Base-by-base conservation (phyloP, 1,140 invertebrate species). In the Drusus annulatus region DNA sequence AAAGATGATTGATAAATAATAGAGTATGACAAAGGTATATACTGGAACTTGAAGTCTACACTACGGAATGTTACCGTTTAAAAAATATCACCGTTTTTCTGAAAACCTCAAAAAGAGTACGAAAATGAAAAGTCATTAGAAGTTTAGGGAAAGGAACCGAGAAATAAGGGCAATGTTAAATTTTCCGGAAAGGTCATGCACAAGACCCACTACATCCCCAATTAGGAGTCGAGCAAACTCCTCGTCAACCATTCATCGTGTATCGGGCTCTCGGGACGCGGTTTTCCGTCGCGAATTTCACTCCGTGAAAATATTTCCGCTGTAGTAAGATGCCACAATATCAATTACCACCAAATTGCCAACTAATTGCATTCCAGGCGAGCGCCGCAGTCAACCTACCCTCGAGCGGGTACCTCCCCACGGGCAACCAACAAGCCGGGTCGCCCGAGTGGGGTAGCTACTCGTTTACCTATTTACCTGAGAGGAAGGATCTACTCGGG, bases 321-420 rank as follows among this genome's bases (percentile, higher is more conserved):
- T 73, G 16, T 25, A 36, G 63, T 54, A 65, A 74, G 78, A 79
- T 79, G 71, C 78, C 78, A 74, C 78, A 79, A 79, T 77, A 78
- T 77, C 80, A 77, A 83, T 83, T 83, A 78, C 79, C 75, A 60
- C 58, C 19, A 76, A 79, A 83, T 83, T 81, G 79, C 71, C 63
- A 79, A 45, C 73, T 83, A 83, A 83, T 83, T 83, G 76, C 76
- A 74, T 79, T 83, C 68, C 51, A 6, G 23, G 50, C 7, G 52
- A 75, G 71, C 73, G 23, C 63, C 63, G 63, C 63, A 68, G 63
- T 6, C 36, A 50, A 68, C 28, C 10, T 36, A 68, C 63, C 36
- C 10, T 2, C 13, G 13, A 45, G 36, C 36, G 36, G 13, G 10
- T 45, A 10, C 7, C 36, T 45, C 36, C n/a, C 2, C 36, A 45